These are phyloP conservation scores for Hafferia zeledoni DNA, from an alignment of 2,797 vertebrate genomes.

Conservation along the genomic window DNA sequence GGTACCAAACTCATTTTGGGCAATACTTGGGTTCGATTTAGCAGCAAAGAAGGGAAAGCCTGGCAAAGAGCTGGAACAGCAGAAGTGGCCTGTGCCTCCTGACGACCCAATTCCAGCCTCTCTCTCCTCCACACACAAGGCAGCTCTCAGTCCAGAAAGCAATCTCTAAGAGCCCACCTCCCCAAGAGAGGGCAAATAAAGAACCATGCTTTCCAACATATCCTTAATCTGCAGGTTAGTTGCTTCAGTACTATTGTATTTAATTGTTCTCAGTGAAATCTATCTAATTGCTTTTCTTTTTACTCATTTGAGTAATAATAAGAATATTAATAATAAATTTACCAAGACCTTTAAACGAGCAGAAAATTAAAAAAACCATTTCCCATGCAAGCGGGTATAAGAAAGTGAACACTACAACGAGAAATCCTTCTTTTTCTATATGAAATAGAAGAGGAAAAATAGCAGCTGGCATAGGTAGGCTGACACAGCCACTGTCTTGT, in stretches of 20 bases:
- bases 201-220: background rate
- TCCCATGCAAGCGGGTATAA: background rate
- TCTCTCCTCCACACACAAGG: background rate
- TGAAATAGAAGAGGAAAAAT: background rate
- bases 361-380: background rate
- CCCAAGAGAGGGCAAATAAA: background rate
- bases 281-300: constrained; percentile 8
- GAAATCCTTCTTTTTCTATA: background rate
- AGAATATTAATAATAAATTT: constrained; percentile 5
- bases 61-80: background rate
- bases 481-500: background rate
- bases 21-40: background rate
- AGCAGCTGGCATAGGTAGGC: constrained; percentile 1
- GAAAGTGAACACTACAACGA: background rate
- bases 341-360: background rate
- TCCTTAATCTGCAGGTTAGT: background rate
- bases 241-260: background rate
- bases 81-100: background rate
- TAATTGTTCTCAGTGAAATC: background rate
- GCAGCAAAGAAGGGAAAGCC: background rate
- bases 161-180: background rate
- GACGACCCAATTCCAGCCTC: background rate
- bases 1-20: background rate
- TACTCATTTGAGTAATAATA: constrained; percentile 9
- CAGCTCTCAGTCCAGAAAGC: background rate